Evolutionary conservation across 2,113 vertebrate genomes (phyloP), one percentile per base, ranked within the genome.

Genomic region (Odobenus rosmarus): DNA sequence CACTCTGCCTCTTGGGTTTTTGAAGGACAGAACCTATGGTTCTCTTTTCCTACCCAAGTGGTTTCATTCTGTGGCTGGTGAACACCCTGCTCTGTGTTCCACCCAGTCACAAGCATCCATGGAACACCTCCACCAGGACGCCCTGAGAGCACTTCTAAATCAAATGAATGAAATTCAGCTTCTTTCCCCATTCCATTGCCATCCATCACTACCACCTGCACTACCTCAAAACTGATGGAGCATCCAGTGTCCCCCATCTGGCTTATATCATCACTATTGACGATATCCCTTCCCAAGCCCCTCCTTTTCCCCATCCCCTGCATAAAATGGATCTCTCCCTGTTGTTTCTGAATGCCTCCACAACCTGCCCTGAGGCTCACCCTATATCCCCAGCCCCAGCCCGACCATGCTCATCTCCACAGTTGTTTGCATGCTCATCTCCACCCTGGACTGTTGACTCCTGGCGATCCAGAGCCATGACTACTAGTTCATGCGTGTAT

Each of bases 401-500:
- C 2, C 24, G 0, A 39, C 64, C 36, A 7, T 23, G 42, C 6
- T 42, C 61, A 15, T 23, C 61, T 23, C 46, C 33, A 57, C n/a
- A 31, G 11, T 1, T 1, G 5, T 15, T 23, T 36, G 16, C 36
- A 1, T 2, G 15, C 36, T 74, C 2, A 0, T 7, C 72, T 42
- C 7, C n/a, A 59, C 1, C 55, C 39, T 0, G 33, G 1, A 1
- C n/a, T 11, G 80, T 12, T 12, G 39, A 59, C 10, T 46, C 36
- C 24, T 77, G 18, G 51, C 2, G 9, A 62, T 4, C 21, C 26
- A 74, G 53, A 88, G 33, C 62, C 31, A 13, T 2, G 62, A 71
- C 53, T n/a, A 71, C 53, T n/a, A 7, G 28, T 10, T 69, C 53
- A 3, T 0, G 7, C 2, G 0, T 10, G 2, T 1, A 4, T 13